Percentiles rank a stretch among this genome's conserved stretches.
Conservation (phyloP, 2,888 invertebrate species). For the Prosapia bicincta region DNA sequence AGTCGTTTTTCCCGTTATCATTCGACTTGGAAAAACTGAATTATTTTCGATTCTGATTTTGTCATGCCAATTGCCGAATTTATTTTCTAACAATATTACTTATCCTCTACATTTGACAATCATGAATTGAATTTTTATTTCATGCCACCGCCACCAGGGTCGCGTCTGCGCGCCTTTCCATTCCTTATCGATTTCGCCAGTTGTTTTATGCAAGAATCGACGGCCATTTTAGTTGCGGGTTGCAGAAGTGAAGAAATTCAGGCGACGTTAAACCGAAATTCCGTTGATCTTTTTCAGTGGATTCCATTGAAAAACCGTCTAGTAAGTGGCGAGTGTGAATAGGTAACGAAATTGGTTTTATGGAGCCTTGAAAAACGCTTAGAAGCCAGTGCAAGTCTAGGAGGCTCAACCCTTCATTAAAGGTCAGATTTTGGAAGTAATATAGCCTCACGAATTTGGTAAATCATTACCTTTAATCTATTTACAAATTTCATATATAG, state of each 20-base stretch:
- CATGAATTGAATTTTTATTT: not conserved
- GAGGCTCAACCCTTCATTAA: not conserved
- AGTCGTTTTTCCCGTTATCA: no score
- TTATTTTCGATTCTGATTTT: no score
- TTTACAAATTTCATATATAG: no score
- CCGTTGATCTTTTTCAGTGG: not conserved
- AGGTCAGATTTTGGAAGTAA: not conserved
- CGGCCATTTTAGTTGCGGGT: conserved; percentile 28
- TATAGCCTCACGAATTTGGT: no score
- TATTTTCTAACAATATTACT: no score
- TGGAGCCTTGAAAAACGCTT: not conserved
- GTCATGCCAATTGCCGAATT: no score
- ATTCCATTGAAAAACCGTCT: not conserved
- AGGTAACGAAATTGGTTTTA: not conserved
- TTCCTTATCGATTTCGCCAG: conserved; percentile 18
- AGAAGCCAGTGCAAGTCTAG: not conserved
- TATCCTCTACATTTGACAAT: not conserved
- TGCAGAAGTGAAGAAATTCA: conserved; percentile 25
- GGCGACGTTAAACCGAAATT: conserved; percentile 10
- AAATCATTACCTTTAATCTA: no score
- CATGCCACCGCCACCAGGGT: not conserved
- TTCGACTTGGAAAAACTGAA: no score
- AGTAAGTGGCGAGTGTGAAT: not conserved
- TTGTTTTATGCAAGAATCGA: conserved; percentile 6
- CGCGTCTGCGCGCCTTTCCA: not conserved